Evolutionary conservation across 2,113 vertebrate genomes (phyloP).

Genomic region (Saguinus imperator): DNA sequence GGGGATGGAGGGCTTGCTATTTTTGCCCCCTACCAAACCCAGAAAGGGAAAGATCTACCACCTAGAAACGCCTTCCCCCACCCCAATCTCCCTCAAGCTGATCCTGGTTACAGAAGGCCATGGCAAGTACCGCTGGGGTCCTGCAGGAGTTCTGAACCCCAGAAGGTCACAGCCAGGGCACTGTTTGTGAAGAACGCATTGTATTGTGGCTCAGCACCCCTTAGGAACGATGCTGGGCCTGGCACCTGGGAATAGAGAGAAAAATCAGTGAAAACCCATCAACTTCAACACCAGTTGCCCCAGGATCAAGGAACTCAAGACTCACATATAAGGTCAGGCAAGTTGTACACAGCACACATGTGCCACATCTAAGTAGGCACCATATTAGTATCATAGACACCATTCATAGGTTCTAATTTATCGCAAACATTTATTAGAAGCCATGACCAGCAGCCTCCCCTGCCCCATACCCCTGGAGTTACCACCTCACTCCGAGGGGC

Average conservation of each 20-base stretch:
- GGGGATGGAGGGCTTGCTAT: background rate
- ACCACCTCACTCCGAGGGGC: background rate
- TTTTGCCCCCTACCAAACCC: background rate
- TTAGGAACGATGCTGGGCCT: background rate
- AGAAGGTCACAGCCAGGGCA: background rate
- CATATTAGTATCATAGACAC: background rate
- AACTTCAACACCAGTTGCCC: background rate
- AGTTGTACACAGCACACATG: background rate
- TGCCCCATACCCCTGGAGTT: background rate
- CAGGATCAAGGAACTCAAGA: background rate
- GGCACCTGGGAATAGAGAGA: constrained; percentile 13
- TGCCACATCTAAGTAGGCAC: background rate
- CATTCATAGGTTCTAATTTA: background rate
- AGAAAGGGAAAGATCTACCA: background rate
- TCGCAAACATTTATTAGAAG: background rate
- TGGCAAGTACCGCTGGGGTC: background rate
- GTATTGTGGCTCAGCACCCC: background rate
- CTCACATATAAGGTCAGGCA: background rate
- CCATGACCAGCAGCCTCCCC: background rate
- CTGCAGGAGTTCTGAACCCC: constrained; percentile 24
- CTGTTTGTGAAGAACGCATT: background rate
- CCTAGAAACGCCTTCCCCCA: background rate
- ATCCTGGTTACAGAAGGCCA: background rate
- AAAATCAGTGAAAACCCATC: background rate
- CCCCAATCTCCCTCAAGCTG: background rate